Base-by-base conservation (phyloP, 2,888 invertebrate species). In the Eurytoma californica region DNA sequence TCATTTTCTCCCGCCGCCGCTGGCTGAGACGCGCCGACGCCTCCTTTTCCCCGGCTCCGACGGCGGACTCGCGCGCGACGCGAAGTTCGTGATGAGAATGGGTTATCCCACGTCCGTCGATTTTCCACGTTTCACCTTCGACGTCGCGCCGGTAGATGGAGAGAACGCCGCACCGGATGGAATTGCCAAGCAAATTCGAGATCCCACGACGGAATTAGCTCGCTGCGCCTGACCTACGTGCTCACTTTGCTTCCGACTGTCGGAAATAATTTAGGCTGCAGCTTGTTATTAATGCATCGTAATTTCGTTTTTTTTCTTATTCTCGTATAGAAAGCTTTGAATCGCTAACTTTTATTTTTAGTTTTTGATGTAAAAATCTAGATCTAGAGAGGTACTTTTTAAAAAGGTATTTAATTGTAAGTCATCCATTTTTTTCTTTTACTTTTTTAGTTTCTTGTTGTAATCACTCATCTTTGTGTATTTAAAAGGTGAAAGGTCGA, bases 71-170 rank as follows among this genome's bases (percentile, higher is more conserved):
- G 20, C 18, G 58, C 60, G 51, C 30, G 82, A 80, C 82, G 84
- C 83, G 80, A 82, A 78, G 81, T 84, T 85, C 85, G 84, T 85
- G 85, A 85, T 83, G 83, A 83, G 85, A 85, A 85, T 86, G 83
- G 82, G 83, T 84, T 83, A 84, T 83, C 80, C 77, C 75, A 81
- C 82, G 82, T 82, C 82, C 83, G 77, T 65, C 60, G 78, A 84
- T 83, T 83, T 84, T 83, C 82, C 84, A 83, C 83, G 83, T 83
- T 83, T 82, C 80, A 82, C 81, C 80, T 81, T 81, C 80, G 83
- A 79, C 78, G 76, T n/a, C 60, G 61, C 16, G 63, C 55, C 63
- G 72, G 16, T 13, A 24, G 55, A 5, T 30, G 58, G 49, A 53
- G 60, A 18, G 18, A 30, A 49, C 24, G 24, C 39, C 9, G 7